A percentile compares a stretch with the other conserved stretches of the same genome.
These are phyloP conservation scores for Mionectes macconnelli DNA, from an alignment of 2,113 vertebrate species.

Conservation along the genomic window DNA sequence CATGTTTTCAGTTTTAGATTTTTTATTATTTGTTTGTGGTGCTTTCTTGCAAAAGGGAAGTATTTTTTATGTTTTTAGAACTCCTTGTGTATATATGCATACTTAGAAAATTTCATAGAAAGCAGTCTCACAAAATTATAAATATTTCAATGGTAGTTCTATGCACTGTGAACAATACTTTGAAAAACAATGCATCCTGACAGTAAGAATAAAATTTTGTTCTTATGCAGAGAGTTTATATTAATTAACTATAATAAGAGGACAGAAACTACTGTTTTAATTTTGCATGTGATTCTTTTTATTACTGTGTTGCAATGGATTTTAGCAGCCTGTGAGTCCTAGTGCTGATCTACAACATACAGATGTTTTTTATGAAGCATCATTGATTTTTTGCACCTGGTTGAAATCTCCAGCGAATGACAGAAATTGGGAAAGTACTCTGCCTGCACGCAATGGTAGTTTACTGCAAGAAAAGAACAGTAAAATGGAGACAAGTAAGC, in stretches of 20 bases:
- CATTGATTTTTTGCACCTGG: neutral
- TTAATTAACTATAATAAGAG: neutral
- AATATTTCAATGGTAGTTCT: neutral
- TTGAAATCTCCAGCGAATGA: neutral
- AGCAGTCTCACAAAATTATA: neutral
- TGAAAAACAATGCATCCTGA: neutral
- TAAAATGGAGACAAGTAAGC: neutral
- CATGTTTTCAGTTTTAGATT: neutral
- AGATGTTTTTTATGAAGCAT: neutral
- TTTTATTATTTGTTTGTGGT: neutral
- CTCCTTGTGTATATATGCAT: neutral
- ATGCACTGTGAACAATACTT: neutral
- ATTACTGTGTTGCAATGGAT: neutral
- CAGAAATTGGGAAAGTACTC: neutral
- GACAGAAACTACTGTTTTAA: neutral
- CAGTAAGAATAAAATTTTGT: neutral
- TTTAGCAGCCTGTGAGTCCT: neutral
- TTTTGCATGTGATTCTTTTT: neutral
- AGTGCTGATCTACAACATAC: neutral
- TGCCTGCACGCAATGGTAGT: neutral
- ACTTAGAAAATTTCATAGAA: neutral
- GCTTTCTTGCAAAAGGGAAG: neutral
- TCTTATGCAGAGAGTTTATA: neutral
- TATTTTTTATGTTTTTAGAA: neutral
- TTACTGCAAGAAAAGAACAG: neutral